Evolutionary conservation across 2,888 invertebrate species (phyloP), one percentile per base, ranked within the genome.

Genomic region (Marronus borbonicus): DNA sequence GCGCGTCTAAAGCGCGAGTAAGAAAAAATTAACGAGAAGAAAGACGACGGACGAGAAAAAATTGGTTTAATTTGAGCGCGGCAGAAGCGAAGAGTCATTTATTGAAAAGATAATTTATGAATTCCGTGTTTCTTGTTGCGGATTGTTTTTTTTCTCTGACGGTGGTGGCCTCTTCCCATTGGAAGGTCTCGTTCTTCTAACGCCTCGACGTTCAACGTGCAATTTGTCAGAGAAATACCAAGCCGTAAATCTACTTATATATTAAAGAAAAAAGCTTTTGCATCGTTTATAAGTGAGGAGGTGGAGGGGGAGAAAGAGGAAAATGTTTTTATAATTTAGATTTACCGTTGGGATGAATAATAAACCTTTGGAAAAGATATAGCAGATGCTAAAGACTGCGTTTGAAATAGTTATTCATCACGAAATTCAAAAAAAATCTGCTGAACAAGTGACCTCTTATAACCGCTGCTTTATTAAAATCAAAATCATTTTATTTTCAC

Each of bases 61-160:
- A 74, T 74, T 74, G 58, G 74, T 74, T 74, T 74, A 74, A 74
- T 74, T 74, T 60, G 39, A 17, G 52, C 36, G 74, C 74, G 3
- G 58, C 60, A 60, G 74, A 31, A 58, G 39, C 74, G 60, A 60
- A 39, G 36, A 60, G 74, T 74, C 74, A 74, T 74, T 58, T 74
- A 74, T 62, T 12, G 58, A 58, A 62, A 62, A 58, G 31, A 74
- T 74, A 74, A 74, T 62, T 74, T 74, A 74, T 58, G 74, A 74
- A 58, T 39, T 28, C 44, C 39, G 36, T 74, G 36, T 74, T 74
- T 44, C 74, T 24, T 74, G 28, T 36, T 20, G 39, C 66, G 66
- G 12, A 66, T 66, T 66, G 44, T 39, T 66, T 66, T 39, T 17
- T 17, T 17, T 66, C 66, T 50, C 50, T n/a, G 50, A 12, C 2